phyloP scores from a whole-genome alignment of 2,888 invertebrate genomes.

The Yponomeuta sedellus region DNA sequence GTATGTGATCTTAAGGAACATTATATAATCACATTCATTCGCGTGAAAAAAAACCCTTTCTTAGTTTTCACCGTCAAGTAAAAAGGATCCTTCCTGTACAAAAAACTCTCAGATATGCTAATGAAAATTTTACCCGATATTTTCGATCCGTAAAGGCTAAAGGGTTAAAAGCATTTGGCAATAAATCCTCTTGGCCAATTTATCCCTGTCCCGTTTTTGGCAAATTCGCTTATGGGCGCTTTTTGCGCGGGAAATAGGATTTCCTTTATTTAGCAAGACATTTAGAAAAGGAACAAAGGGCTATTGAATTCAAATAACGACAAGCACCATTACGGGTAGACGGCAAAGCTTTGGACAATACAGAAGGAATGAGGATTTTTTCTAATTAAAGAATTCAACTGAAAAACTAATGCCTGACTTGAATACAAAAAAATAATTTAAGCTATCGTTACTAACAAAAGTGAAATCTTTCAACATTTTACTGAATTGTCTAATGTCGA shows the following conservation, averaged over 20 bases:
- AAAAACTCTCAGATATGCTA: constrained; percentile 29
- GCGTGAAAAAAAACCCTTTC: too few relatives aligned
- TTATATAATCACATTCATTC: too few relatives aligned
- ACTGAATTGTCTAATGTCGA: background rate
- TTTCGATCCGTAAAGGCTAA: constrained; percentile 40
- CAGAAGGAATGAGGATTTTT: constrained; percentile 24
- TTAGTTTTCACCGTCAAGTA: too few relatives aligned
- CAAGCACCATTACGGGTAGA: constrained; percentile 34
- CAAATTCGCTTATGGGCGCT: constrained; percentile 47
- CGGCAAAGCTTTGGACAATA: constrained; percentile 15
- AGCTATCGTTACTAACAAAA: too few relatives aligned
- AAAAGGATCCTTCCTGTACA: background rate
- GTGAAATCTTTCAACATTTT: background rate
- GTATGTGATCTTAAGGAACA: too few relatives aligned
- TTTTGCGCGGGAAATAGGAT: constrained; percentile 49
- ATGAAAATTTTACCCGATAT: constrained; percentile 42
- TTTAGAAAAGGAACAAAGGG: constrained; percentile 51
- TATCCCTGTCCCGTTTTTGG: constrained; percentile 60
- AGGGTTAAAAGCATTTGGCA: constrained; percentile 68
- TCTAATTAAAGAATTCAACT: constrained; percentile 27
- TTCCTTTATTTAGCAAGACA: constrained; percentile 46
- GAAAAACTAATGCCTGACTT: background rate
- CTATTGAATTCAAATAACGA: constrained; percentile 56
- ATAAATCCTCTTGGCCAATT: constrained; percentile 68
- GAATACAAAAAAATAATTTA: too few relatives aligned